A percentile compares a stretch with the other conserved stretches of the same genome.
Evolutionary conservation across 2,888 invertebrate genomes (phyloP).

Genomic region (Napeogenes sylphis): DNA sequence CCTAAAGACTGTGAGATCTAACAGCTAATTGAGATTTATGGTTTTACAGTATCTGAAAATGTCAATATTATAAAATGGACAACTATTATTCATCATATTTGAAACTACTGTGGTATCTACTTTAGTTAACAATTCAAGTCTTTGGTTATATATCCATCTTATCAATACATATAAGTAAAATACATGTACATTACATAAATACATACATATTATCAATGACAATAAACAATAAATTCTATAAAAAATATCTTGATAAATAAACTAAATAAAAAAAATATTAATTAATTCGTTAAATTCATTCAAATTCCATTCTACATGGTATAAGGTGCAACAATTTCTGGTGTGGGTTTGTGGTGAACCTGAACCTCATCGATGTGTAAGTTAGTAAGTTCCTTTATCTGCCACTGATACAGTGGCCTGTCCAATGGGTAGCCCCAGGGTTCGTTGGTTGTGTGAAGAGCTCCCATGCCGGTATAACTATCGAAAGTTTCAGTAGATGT

Average conservation of each 20-base stretch:
- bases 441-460: constrained; percentile 61
- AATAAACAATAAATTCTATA: constrained; percentile 4
- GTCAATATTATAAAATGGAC: not conserved
- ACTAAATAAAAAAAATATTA: not conserved
- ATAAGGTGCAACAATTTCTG: constrained; percentile 47
- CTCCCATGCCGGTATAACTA: constrained; percentile 61
- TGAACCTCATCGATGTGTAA: constrained; percentile 68
- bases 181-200: constrained; percentile 3
- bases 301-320: not conserved
- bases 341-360: constrained; percentile 72
- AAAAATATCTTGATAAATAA: constrained; percentile 5
- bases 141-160: constrained; percentile 7
- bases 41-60: not conserved
- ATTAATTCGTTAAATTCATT: not conserved
- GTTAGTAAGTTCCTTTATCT: constrained; percentile 59
- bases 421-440: constrained; percentile 78
- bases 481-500: constrained; percentile 52
- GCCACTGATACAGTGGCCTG: constrained; percentile 64
- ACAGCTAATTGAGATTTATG: not conserved
- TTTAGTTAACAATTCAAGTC: constrained; percentile 1
- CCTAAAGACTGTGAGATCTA: constrained; percentile 1
- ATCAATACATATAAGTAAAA: not conserved
- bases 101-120: not conserved
- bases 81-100: not conserved
- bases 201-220: constrained; percentile 5